Conservation (phyloP, 2,888 invertebrate species). For the Ormyrus pomaceus region DNA sequence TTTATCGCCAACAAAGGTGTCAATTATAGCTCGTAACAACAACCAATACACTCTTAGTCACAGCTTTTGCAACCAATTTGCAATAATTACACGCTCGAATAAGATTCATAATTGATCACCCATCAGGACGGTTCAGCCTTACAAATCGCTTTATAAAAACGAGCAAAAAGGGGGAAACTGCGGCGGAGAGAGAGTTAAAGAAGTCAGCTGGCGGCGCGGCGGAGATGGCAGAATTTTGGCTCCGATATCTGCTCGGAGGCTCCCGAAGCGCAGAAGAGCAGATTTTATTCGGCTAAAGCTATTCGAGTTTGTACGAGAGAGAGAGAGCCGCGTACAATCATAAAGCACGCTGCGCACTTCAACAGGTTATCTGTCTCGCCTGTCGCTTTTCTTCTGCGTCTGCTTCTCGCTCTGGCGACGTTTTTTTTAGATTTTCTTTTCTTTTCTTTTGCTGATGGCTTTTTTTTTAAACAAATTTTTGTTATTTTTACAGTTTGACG, state of each 20-base stretch:
- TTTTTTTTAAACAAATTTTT: background rate
- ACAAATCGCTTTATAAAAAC: constrained; percentile 10
- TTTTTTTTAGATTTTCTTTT: background rate
- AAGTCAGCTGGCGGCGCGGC: too few species aligned
- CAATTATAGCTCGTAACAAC: too few species aligned
- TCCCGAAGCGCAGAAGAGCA: too few species aligned
- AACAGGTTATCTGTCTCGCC: constrained; percentile 22
- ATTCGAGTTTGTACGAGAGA: constrained; percentile 26
- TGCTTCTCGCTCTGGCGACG: background rate
- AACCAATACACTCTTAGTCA: too few species aligned
- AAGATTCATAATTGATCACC: constrained; percentile 42
- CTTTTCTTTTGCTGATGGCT: background rate
- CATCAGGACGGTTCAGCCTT: background rate
- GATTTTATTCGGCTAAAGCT: background rate
- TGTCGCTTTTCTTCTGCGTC: background rate
- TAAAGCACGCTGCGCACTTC: constrained; percentile 5
- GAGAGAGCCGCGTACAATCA: constrained; percentile 18
- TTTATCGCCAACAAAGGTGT: too few species aligned
- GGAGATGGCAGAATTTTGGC: constrained; percentile 36
- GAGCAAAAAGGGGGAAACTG: background rate
- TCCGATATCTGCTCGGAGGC: too few species aligned
- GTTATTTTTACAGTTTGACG: too few species aligned
- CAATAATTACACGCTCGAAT: constrained; percentile 8
- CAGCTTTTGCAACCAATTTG: background rate
- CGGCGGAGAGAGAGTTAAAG: too few species aligned